Evolutionary conservation across 2,113 vertebrate species (phyloP), one percentile per base, ranked within the genome.

Genomic region (Pteruthius melanotis): DNA sequence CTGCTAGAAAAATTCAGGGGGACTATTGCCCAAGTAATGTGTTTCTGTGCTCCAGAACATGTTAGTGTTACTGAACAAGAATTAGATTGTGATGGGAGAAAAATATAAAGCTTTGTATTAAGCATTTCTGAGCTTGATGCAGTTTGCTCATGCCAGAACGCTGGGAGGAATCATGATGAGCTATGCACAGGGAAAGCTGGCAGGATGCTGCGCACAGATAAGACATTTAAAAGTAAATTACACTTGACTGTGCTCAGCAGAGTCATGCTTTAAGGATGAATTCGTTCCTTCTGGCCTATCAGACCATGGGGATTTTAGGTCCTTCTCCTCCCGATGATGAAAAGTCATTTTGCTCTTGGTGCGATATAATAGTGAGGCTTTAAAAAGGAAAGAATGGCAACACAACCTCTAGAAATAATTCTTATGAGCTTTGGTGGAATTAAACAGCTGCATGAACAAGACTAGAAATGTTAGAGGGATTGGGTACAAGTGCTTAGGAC

Each of bases 81-180:
- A 80, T 61, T 94, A 83, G 75, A 77, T 59, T 77, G 65, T 49
- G 56, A n/a, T 52, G 59, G 45, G 33, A 21, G 52, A 23, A 45
- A 50, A 22, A 47, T 61, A 61, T 28, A 63, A 89, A 86, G 40
- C 44, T 77, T 82, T 64, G 16, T 63, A 49, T 49, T 77, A 60
- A 35, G 44, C 35, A 42, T 74, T 66, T 79, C 26, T 57, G 45
- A 81, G 21, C 53, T 83, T 8, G 4, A 77, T 95, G 83, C 78
- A 88, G 90, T 92, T 91, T 87, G 45, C 56, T 92, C 42, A 22
- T 82, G 49, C 57, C 82, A 91, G 88, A 84, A 94, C 72, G 83
- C 77, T 92, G 81, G 49, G 54, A 96, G 83, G 54, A 87, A 91
- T 89, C 18, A 12, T 50, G 44, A 69, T 40, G 80, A 71, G 77